Evolutionary conservation across 2,797 vertebrate genomes (phyloP).

Genomic region (Momotus momota): DNA sequence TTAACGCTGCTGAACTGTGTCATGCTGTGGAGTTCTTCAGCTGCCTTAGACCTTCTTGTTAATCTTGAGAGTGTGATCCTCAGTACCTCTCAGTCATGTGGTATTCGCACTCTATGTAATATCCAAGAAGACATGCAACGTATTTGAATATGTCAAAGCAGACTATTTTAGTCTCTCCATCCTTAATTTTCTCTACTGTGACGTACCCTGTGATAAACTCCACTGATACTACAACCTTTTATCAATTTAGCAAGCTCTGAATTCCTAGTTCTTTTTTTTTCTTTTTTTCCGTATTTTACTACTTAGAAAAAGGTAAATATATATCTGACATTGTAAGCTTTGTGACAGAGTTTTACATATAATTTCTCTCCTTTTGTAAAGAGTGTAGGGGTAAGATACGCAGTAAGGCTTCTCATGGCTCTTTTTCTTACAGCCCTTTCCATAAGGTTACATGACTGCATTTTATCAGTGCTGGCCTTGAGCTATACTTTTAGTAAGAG

Average conservation of each 20-base stretch:
- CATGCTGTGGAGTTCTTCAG: neutral
- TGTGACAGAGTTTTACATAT: neutral
- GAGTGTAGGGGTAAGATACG: neutral
- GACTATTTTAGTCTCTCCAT: neutral
- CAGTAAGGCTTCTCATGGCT: neutral
- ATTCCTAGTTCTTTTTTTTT: neutral
- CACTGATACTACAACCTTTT: neutral
- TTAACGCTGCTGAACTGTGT: neutral
- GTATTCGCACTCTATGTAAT: neutral
- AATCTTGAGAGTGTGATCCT: neutral
- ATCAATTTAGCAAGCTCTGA: neutral
- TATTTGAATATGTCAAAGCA: neutral
- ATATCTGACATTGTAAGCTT: neutral
- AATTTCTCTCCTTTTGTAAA: neutral
- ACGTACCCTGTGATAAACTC: neutral
- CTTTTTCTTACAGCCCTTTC: neutral
- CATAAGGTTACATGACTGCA: neutral
- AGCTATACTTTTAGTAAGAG: neutral
- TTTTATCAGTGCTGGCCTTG: neutral
- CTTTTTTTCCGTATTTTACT: neutral
- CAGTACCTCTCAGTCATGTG: neutral
- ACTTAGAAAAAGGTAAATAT: neutral
- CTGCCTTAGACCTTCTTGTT: constrained; percentile 4
- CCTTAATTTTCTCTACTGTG: neutral
- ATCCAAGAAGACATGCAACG: neutral